phyloP scores from a whole-genome alignment of 2,113 vertebrate species.

The Poicephalus gulielmi region DNA sequence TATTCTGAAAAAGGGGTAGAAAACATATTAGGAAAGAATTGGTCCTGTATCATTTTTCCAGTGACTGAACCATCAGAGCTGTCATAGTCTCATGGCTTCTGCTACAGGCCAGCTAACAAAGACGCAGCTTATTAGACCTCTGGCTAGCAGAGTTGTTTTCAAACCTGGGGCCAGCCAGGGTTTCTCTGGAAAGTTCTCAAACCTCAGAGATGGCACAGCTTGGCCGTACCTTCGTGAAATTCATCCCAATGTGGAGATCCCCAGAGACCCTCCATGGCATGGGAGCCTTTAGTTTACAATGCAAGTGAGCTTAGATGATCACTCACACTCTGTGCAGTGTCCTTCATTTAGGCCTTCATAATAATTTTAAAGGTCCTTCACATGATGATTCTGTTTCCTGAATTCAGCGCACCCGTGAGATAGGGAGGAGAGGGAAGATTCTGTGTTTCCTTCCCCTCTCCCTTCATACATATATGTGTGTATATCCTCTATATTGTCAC shows the following conservation, averaged over 20 bases:
- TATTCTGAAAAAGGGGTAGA: neutral
- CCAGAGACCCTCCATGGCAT: neutral
- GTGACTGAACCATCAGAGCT: neutral
- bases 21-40: neutral
- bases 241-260: neutral
- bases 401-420: neutral
- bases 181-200: neutral
- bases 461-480: accelerated
- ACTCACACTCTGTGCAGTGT: neutral
- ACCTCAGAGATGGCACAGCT: neutral
- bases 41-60: neutral
- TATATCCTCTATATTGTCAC: accelerated
- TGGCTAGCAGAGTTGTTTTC: neutral
- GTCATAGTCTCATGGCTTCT: neutral
- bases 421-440: neutral
- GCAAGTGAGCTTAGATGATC: neutral
- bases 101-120: neutral
- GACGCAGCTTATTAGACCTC: neutral
- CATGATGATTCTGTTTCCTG: neutral
- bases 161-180: neutral
- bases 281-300: neutral
- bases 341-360: neutral
- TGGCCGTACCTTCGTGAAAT: neutral
- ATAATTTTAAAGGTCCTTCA: neutral
- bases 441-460: neutral